Conservation (phyloP, 2,797 vertebrate species). For the Poecilia wingei region DNA sequence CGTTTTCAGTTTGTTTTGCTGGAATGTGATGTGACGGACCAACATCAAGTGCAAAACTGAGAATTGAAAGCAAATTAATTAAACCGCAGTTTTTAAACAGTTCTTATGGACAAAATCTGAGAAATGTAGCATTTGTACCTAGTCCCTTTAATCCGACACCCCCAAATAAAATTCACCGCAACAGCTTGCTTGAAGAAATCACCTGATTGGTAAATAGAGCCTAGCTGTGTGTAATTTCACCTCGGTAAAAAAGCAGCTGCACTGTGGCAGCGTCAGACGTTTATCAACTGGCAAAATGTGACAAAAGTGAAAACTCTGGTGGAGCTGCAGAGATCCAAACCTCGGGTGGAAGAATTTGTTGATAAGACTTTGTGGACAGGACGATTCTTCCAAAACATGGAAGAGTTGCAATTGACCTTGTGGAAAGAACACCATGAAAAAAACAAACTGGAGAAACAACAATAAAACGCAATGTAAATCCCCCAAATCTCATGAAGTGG, state of each 20-base stretch:
- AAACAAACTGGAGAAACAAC: background rate
- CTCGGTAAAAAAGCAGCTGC: background rate
- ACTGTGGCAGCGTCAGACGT: background rate
- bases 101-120: background rate
- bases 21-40: background rate
- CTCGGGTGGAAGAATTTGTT: background rate
- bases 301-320: background rate
- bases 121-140: background rate
- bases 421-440: background rate
- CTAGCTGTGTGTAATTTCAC: background rate
- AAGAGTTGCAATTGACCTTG: background rate
- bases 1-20: background rate
- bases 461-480: background rate
- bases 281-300: background rate
- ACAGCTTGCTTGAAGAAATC: background rate
- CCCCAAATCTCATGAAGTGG: background rate
- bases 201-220: background rate
- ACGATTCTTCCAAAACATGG: background rate
- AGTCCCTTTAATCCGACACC: background rate
- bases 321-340: background rate
- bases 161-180: background rate
- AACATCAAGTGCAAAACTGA: background rate
- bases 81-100: background rate
- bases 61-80: background rate
- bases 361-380: background rate